These are phyloP conservation scores for Zoanthus gigantus DNA, from an alignment of 92 coral and sea anemone genomes.

Conservation along the genomic window DNA sequence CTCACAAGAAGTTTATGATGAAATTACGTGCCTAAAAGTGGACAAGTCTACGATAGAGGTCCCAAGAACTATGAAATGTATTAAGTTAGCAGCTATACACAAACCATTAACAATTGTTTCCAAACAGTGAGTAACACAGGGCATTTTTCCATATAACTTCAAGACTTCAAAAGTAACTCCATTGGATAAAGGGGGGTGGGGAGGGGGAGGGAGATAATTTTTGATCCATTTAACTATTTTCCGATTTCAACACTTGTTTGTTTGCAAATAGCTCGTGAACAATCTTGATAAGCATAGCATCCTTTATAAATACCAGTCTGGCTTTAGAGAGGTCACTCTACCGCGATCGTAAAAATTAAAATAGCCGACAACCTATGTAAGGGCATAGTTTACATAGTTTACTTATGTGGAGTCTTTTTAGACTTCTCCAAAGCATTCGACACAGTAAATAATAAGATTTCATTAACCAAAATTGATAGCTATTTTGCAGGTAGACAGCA, in stretches of 20 bases:
- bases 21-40: slow-evolving; percentile 26
- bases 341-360: slow-evolving; percentile 38
- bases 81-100: neutral
- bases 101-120: slow-evolving; percentile 14
- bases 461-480: slow-evolving; percentile 30
- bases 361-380: slow-evolving; percentile 5
- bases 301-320: slow-evolving; percentile 53
- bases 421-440: slow-evolving; percentile 56
- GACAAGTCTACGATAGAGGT: slow-evolving; percentile 51
- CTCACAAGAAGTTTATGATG: slow-evolving; percentile 37
- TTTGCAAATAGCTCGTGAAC: slow-evolving; percentile 52
- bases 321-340: slow-evolving; percentile 33
- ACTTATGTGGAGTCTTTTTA: slow-evolving; percentile 56
- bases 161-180: slow-evolving; percentile 63
- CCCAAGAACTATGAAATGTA: slow-evolving; percentile 5
- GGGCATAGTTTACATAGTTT: slow-evolving; percentile 26
- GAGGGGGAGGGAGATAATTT: neutral
- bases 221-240: slow-evolving; percentile 46
- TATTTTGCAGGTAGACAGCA: slow-evolving; percentile 21
- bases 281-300: slow-evolving; percentile 53
- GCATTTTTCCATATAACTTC: slow-evolving; percentile 40
- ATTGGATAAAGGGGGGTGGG: slow-evolving; percentile 46
- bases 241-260: slow-evolving; percentile 58
- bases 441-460: slow-evolving; percentile 40
- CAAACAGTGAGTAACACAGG: slow-evolving; percentile 20